Base-by-base conservation (phyloP, 92 coral and sea anemone genomes). In the Zoanthus sansibaricus region DNA sequence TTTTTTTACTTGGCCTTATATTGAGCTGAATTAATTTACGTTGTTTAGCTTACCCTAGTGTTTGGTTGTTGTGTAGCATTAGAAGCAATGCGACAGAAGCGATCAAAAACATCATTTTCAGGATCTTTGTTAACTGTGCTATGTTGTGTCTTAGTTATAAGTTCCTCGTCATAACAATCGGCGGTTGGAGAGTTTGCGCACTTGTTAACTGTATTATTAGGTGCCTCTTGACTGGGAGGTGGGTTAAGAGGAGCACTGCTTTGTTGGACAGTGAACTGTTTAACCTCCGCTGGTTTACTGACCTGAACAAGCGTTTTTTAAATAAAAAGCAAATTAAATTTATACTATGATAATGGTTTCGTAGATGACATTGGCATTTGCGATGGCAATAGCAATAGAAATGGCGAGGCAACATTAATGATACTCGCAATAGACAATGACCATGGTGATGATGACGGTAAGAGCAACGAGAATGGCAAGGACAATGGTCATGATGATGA, bases 141-240 rank as follows among this genome's bases (percentile, higher is more conserved):
- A 14, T 20, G 85, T 67, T 64, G 61, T 67, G 75, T 42, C 31
- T 21, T 6, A 32, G 21, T 44, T 16, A 62, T 20, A 62, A 48
- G 42, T 15, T 80, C 85, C 10, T 80, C 85, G 3, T 80, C 75
- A 45, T 10, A 1, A 31, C 74, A 46, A 44, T 80, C 85, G 66
- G 85, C 85, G 75, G 85, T 46, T 25, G 62, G 37, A 80, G 75
- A 80, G 73, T 33, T 21, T 80, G 21, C 74, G 73, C 45, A 42
- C 46, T 44, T 9, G 14, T 25, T 17, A 45, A 17, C 16, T 4
- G 54, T 32, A 78, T 48, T 16, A 49, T 16, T 30, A 10, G 85
- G 46, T 1, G 44, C 2, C 47, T 80, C 45, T 20, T 18, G 72
- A 10, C 18, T 58, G 30, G 30, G 9, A 69, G 5, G 20, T 33